These are phyloP conservation scores for Macaria liturata DNA, from an alignment of 2,888 invertebrate genomes.

Conservation along the genomic window DNA sequence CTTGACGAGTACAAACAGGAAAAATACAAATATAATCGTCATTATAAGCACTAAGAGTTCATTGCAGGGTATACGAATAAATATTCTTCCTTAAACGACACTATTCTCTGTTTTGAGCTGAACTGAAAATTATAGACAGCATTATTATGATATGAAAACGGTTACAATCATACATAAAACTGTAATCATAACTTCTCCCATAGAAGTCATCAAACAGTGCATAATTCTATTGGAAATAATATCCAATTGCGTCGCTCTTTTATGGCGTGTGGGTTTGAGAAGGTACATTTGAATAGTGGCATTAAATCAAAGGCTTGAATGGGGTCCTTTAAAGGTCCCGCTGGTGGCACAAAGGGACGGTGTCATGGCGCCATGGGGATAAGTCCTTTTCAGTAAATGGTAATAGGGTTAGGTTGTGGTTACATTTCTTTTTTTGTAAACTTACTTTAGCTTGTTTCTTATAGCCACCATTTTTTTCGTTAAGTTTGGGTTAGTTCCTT, in stretches of 20 bases:
- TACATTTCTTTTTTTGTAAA: neutral
- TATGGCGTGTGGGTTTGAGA: slow-evolving; percentile 19
- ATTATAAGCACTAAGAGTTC: too few species aligned
- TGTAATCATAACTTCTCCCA: neutral
- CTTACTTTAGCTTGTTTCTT: neutral
- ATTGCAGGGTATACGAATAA: too few species aligned
- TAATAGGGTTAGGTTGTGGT: too few species aligned
- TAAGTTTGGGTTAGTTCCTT: too few species aligned
- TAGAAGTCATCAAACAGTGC: neutral
- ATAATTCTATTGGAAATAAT: slow-evolving; percentile 20
- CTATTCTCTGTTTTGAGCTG: too few species aligned
- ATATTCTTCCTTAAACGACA: too few species aligned
- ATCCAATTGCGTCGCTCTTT: slow-evolving; percentile 19
- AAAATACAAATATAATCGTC: too few species aligned
- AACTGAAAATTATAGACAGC: too few species aligned
- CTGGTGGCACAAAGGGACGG: slow-evolving; percentile 30
- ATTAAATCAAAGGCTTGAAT: slow-evolving; percentile 45
- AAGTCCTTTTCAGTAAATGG: slow-evolving; percentile 27
- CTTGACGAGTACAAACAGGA: too few species aligned
- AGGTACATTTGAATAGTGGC: slow-evolving; percentile 38
- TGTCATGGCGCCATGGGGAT: slow-evolving; percentile 14
- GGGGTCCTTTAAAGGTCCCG: slow-evolving; percentile 26
- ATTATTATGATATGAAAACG: too few species aligned
- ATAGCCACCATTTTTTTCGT: too few species aligned
- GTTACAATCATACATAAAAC: too few species aligned